phyloP scores from a whole-genome alignment of 1,140 invertebrate genomes.

The Coptotermes formosanus region DNA sequence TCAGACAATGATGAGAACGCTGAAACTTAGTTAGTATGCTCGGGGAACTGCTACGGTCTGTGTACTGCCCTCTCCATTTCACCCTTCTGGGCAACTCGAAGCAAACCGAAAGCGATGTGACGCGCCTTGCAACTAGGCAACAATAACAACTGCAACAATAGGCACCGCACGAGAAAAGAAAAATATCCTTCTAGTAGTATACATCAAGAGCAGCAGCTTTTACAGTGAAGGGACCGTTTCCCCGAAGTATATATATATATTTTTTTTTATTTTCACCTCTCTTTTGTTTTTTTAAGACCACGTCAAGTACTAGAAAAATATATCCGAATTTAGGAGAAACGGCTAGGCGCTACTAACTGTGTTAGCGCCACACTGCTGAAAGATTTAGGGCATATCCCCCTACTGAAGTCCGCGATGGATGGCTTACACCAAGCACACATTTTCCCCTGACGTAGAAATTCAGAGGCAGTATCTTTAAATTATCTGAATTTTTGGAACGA shows the following conservation, averaged over 20 bases:
- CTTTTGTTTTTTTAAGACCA: neutral
- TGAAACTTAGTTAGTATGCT: neutral
- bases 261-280: neutral
- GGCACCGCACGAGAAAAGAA: neutral
- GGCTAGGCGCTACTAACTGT: neutral
- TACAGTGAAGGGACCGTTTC: neutral
- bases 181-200: neutral
- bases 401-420: neutral
- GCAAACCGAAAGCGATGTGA: neutral
- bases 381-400: neutral
- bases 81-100: neutral
- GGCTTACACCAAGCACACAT: neutral
- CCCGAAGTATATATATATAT: neutral
- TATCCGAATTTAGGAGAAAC: neutral
- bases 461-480: neutral
- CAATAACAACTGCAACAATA: conserved; percentile 15
- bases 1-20: neutral
- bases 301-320: neutral
- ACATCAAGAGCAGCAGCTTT: neutral
- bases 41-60: neutral
- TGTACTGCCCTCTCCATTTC: neutral
- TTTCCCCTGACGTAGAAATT: neutral
- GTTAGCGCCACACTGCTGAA: neutral
- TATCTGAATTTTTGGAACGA: neutral
- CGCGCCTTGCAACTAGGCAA: conserved; percentile 16